Evolutionary conservation across 2,113 vertebrate genomes (phyloP).

Genomic region (Rhinichthys klamathensis): DNA sequence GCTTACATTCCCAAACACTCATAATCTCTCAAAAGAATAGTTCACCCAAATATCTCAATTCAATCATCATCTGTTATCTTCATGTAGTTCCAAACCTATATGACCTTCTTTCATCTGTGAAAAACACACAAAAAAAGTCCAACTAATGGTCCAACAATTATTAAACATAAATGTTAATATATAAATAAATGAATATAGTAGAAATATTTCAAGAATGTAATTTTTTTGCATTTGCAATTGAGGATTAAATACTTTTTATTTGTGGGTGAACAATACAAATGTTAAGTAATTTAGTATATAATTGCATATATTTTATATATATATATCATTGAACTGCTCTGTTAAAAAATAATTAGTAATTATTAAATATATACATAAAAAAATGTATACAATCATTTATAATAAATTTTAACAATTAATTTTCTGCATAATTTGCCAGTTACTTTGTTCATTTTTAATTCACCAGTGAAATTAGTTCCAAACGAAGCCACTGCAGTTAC

Average conservation of each 20-base stretch:
- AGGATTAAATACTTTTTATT: not conserved
- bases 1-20: not conserved
- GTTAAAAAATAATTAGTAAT: no score
- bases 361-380: not conserved
- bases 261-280: not conserved
- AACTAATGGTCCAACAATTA: no score
- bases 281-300: not conserved
- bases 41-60: not conserved
- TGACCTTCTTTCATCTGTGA: not conserved
- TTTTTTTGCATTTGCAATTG: not conserved
- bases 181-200: no score
- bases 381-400: no score
- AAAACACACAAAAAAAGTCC: not conserved
- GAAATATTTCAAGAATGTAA: not conserved
- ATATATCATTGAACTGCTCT: no score
- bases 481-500: not conserved
- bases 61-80: not conserved
- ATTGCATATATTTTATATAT: not conserved
- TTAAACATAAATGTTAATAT: no score
- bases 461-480: not conserved
- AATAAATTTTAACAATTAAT: not conserved
- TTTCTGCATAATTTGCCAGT: not conserved
- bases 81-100: not conserved
- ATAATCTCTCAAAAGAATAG: not conserved
- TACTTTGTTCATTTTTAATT: not conserved